These are phyloP conservation scores for Gambusia yucatana DNA, from an alignment of 2,797 vertebrate genomes.

Conservation along the genomic window DNA sequence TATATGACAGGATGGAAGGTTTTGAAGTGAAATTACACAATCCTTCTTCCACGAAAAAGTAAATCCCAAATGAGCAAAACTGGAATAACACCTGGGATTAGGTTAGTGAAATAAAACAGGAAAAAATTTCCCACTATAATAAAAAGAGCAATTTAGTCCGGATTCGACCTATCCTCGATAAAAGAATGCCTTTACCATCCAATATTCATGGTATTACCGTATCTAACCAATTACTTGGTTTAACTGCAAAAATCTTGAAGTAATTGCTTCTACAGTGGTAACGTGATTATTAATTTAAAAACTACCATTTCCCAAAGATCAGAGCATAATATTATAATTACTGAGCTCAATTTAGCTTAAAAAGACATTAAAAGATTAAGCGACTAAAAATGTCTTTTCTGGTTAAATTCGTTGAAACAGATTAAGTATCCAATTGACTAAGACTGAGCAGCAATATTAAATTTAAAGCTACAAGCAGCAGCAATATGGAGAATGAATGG, in stretches of 20 bases:
- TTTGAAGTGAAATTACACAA: background rate
- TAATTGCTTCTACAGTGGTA: slow-evolving; percentile 14
- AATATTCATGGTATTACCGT: slow-evolving; percentile 16
- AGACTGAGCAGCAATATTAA: slow-evolving; percentile 18
- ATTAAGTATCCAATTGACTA: slow-evolving; percentile 43
- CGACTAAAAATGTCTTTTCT: slow-evolving; percentile 28
- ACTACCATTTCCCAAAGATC: slow-evolving; percentile 34
- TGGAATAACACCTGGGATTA: background rate
- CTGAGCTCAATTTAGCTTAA: slow-evolving; percentile 28
- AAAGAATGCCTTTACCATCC: background rate
- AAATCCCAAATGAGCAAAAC: background rate
- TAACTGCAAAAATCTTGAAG: slow-evolving; percentile 22
- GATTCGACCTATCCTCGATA: background rate
- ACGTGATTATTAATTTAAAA: slow-evolving; percentile 35
- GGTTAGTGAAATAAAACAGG: background rate
- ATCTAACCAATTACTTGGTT: slow-evolving; percentile 33
- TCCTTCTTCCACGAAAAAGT: background rate
- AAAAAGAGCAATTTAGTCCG: slow-evolving; percentile 8
- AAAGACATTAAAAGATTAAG: slow-evolving; percentile 43
- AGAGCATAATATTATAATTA: slow-evolving; percentile 16
- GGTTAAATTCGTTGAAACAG: slow-evolving; percentile 26
- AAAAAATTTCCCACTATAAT: background rate
- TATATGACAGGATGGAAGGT: background rate
- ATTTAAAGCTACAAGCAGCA: slow-evolving; percentile 20
- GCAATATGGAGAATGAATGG: background rate